A percentile compares a stretch with the other conserved stretches of the same genome.
Conservation (phyloP, 2,113 vertebrate genomes). For the Chionomys nivalis region DNA sequence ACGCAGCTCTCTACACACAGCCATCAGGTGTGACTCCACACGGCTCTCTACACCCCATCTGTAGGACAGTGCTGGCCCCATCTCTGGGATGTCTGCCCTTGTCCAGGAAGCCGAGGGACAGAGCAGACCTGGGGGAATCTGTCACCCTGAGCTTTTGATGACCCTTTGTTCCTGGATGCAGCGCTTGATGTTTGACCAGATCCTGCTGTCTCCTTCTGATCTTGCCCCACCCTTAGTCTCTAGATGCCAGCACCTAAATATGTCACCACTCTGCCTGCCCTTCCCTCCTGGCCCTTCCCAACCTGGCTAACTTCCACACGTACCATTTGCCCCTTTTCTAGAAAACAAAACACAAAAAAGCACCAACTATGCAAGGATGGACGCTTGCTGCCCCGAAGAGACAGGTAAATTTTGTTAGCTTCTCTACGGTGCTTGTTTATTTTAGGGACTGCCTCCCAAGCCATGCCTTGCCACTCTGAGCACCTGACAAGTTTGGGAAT, state of each 20-base stretch:
- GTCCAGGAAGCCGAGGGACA: neutral
- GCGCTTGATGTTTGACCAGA: neutral
- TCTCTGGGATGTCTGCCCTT: neutral
- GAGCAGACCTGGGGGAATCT: neutral
- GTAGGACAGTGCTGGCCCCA: fast-evolving
- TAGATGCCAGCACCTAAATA: neutral
- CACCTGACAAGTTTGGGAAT: fast-evolving
- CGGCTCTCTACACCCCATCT: no score
- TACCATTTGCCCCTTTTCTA: neutral
- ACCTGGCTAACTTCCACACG: neutral
- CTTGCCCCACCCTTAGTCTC: no score
- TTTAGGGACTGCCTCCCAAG: neutral
- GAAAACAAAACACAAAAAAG: conserved; percentile 19
- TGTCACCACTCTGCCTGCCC: neutral
- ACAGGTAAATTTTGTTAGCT: fast-evolving
- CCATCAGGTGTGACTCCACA: no score
- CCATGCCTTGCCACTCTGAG: fast-evolving
- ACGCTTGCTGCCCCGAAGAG: fast-evolving
- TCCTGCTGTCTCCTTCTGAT: neutral
- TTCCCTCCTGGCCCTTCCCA: neutral
- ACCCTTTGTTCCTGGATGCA: neutral
- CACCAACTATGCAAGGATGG: neutral
- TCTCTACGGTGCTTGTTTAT: neutral
- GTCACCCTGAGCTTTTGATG: neutral
- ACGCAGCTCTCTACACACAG: no score